Base-by-base conservation (phyloP, 92 coral and sea anemone species). In the Epizoanthus illoricatus region DNA sequence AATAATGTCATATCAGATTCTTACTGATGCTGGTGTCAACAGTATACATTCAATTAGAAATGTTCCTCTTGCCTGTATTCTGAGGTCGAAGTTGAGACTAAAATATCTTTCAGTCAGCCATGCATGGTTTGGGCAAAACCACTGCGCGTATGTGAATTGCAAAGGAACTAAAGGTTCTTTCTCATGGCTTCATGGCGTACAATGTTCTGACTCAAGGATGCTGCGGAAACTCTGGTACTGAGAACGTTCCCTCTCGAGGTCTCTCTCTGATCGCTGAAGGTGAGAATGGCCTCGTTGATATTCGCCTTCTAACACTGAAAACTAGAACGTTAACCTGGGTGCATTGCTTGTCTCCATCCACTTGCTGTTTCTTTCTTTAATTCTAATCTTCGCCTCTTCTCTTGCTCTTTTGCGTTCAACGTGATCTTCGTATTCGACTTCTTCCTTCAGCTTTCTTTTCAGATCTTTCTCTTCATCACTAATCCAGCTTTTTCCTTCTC, bases 401-500 rank as follows among this genome's bases (percentile, higher is more conserved):
- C 24, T 78, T 10, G 71, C 41, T 63, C 72, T 62, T 63, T 78
- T 78, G 47, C 82, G 82, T 19, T 62, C 82, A 4, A 42, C 28
- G 9, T 47, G 23, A 3, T 78, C 82, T 0, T 57, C 71, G 9
- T 18, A 78, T 57, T 78, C 82, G 4, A 78, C 82, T 43, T 78
- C 82, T 41, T 78, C 82, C 47, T 62, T 78, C 16, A 78, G 16
- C 10, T 78, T 78, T 78, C 82, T 63, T 47, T 78, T 78, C 82
- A 78, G 41, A 43, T 78, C 82, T 15, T 78, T 78, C 59, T 78
- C 82, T 41, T 78, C 82, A 20, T 78, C 82, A 23, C 82, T 78
- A 13, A 78, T 63, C 82, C 82, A 78, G 65, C 90, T 75, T 61
- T 87, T 87, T 33, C 85, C 86, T 21, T 82, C 86, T 52, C 81